These are phyloP conservation scores for Chrysaora quinquecirrha DNA, from an alignment of 30 jellyfish, hydroid and myxozoan species.

Conservation along the genomic window DNA sequence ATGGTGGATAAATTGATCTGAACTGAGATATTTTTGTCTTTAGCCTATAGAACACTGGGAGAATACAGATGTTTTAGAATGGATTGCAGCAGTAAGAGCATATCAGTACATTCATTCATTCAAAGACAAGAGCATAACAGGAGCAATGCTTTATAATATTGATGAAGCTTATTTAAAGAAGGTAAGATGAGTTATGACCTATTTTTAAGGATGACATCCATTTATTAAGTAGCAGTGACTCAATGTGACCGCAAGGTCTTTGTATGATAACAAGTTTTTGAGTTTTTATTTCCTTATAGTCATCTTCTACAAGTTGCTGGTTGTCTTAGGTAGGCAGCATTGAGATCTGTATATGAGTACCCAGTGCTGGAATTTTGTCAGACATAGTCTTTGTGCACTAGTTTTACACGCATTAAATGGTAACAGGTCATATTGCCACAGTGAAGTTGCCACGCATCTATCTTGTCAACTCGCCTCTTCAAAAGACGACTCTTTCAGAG, in stretches of 20 bases:
- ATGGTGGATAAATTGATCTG: background rate
- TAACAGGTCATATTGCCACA: too few species aligned
- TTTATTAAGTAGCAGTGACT: background rate
- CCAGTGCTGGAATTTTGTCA: too few species aligned
- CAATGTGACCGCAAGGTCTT: too few species aligned
- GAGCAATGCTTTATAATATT: constrained; percentile 47
- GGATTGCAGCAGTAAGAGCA: constrained; percentile 83
- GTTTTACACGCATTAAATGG: too few species aligned
- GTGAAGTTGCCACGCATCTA: too few species aligned
- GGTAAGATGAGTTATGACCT: constrained; percentile 15
- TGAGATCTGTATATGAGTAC: too few species aligned
- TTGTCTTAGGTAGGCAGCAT: too few species aligned
- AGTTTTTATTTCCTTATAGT: background rate
- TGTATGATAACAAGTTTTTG: background rate
- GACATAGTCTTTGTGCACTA: too few species aligned
- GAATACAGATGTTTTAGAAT: constrained; percentile 68
- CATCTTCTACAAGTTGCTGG: too few species aligned
- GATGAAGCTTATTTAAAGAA: constrained; percentile 59
- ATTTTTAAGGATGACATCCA: background rate
- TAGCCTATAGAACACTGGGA: constrained; percentile 86
- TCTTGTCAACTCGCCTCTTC: too few species aligned
- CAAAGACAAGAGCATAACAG: constrained; percentile 53
- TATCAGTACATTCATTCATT: constrained; percentile 64
- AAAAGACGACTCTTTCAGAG: too few species aligned
- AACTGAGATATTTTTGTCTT: background rate